phyloP scores from a whole-genome alignment of 2,888 invertebrate species.

The Hirtodrosophila trivittata region DNA sequence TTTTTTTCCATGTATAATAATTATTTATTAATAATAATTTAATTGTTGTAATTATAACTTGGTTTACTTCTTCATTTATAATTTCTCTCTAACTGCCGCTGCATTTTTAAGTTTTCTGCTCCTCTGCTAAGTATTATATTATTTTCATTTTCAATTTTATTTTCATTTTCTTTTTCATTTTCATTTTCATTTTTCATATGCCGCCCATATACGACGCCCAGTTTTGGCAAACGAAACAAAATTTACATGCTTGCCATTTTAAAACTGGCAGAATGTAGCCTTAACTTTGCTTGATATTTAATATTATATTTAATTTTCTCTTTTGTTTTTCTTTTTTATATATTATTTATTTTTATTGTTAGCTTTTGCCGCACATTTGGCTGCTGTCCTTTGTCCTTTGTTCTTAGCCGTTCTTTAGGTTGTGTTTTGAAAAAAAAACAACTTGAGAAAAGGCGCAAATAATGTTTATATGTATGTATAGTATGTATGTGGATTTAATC shows the following conservation, averaged over 20 bases:
- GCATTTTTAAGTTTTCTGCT: slow-evolving; percentile 36
- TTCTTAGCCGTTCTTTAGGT: slow-evolving; percentile 19
- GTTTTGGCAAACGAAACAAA: slow-evolving; percentile 72
- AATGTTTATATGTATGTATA: slow-evolving; percentile 34
- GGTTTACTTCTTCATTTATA: slow-evolving; percentile 62
- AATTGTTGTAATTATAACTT: slow-evolving; percentile 78
- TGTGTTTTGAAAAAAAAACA: slow-evolving; percentile 32
- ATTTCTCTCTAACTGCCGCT: slow-evolving; percentile 25
- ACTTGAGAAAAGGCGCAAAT: slow-evolving; percentile 55
- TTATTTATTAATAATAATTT: slow-evolving; percentile 77
- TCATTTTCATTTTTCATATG: slow-evolving; percentile 42
- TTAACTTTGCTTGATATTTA: slow-evolving; percentile 57
- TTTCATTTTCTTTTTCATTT: neutral
- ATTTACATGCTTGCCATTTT: slow-evolving; percentile 64
- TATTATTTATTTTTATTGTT: slow-evolving; percentile 63
- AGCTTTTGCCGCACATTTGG: slow-evolving; percentile 48
- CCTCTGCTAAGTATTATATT: slow-evolving; percentile 32
- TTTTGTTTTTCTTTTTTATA: slow-evolving; percentile 20
- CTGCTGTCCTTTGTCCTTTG: slow-evolving; percentile 30
- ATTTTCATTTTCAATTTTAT: slow-evolving; percentile 2
- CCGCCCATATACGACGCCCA: slow-evolving; percentile 69
- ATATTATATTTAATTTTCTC: slow-evolving; percentile 35
- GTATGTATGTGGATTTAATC: neutral
- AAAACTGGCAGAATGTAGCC: slow-evolving; percentile 66
- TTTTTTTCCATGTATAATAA: slow-evolving; percentile 77